Percentiles rank a stretch among this genome's conserved stretches.
These are phyloP conservation scores for Cheumatopsyche charites DNA, from an alignment of 1,140 invertebrate genomes.

Conservation along the genomic window DNA sequence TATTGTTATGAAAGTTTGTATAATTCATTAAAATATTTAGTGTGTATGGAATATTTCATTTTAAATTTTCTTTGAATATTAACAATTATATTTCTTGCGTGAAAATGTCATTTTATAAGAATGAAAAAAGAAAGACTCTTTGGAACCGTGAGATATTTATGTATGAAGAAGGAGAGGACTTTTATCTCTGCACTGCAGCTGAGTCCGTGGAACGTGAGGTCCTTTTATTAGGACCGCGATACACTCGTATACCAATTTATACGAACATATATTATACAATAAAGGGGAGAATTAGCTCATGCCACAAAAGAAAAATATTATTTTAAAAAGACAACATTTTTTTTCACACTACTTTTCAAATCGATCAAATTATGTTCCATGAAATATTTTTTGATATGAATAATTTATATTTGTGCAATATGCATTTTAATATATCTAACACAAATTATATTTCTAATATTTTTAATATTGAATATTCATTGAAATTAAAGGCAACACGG, in stretches of 20 bases:
- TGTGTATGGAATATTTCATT: too few species aligned
- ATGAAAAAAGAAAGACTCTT: background rate
- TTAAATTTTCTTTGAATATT: too few species aligned
- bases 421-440: too few species aligned
- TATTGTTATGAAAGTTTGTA: too few species aligned
- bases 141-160: constrained; percentile 15
- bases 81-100: background rate
- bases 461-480: too few species aligned
- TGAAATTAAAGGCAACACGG: too few species aligned
- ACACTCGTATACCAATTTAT: background rate
- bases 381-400: background rate
- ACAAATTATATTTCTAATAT: too few species aligned
- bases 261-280: background rate
- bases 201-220: constrained; percentile 21
- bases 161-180: constrained; percentile 11
- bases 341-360: background rate
- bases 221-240: constrained; percentile 3
- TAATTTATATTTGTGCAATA: too few species aligned
- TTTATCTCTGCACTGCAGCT: constrained; percentile 19
- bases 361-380: background rate
- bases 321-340: background rate
- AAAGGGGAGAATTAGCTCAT: too few species aligned
- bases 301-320: background rate
- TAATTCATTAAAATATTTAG: too few species aligned
- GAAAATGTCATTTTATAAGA: background rate